Evolutionary conservation across 2,888 invertebrate species (phyloP).

Genomic region (Platycheirus rosarum): DNA sequence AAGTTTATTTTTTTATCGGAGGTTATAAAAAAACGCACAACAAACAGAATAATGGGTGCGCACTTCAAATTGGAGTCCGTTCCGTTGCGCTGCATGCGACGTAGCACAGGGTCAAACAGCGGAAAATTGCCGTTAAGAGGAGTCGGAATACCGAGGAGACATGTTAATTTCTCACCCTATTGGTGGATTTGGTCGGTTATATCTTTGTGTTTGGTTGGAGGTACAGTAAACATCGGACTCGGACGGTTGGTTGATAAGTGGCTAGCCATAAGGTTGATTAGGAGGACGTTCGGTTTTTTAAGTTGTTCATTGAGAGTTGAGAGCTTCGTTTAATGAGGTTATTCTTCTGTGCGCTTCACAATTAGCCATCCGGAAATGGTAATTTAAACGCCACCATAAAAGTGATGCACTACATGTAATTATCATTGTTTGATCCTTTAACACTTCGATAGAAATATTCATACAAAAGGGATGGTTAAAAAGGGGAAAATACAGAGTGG

Average conservation of each 20-base stretch:
- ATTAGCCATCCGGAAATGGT: constrained; percentile 72
- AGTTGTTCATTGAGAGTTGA: constrained; percentile 42
- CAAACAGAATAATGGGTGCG: constrained; percentile 48
- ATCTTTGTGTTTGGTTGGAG: constrained; percentile 35
- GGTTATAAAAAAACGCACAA: constrained; percentile 40
- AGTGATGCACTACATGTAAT: constrained; percentile 12
- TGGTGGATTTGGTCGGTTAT: constrained; percentile 30
- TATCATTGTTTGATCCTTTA: constrained; percentile 32
- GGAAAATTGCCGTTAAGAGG: constrained; percentile 56
- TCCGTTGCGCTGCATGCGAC: constrained; percentile 13
- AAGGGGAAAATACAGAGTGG: too few species aligned
- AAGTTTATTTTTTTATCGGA: constrained; percentile 13
- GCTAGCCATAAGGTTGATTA: constrained; percentile 69
- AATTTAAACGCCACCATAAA: constrained; percentile 70
- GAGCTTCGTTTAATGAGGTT: constrained; percentile 50
- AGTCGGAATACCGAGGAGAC: constrained; percentile 24
- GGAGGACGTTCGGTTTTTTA: constrained; percentile 23
- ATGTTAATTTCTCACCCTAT: constrained; percentile 70
- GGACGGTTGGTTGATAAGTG: constrained; percentile 66
- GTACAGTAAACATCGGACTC: constrained; percentile 52
- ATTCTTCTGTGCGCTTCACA: constrained; percentile 47
- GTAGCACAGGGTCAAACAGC: constrained; percentile 63
- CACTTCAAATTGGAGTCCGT: constrained; percentile 48
- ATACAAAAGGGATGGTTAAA: too few species aligned
- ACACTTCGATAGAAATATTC: too few species aligned